These are phyloP conservation scores for Mimumesa dahlbomi DNA, from an alignment of 2,888 invertebrate genomes.

Conservation along the genomic window DNA sequence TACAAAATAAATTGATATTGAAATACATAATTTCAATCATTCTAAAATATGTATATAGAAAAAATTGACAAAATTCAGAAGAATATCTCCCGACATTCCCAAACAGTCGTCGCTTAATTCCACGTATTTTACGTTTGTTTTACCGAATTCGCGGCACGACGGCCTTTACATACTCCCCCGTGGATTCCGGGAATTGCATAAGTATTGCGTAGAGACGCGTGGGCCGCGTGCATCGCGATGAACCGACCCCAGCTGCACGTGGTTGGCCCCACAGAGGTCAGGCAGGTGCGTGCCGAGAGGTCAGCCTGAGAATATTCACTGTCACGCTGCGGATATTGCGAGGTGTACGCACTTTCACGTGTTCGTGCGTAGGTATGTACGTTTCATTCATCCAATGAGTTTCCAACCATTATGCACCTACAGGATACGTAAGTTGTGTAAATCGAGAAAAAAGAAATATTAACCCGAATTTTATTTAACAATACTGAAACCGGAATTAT, in stretches of 20 bases:
- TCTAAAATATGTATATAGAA: too few relatives aligned
- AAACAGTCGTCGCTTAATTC: constrained; percentile 8
- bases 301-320: constrained; percentile 69
- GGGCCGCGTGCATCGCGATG: constrained; percentile 62
- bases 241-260: constrained; percentile 57
- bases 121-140: constrained; percentile 41
- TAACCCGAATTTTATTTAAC: too few relatives aligned
- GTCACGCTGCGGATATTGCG: constrained; percentile 62
- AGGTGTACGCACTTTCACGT: constrained; percentile 60
- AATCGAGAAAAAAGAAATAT: too few relatives aligned
- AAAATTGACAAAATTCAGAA: background rate
- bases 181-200: constrained; percentile 67
- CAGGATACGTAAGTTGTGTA: too few relatives aligned
- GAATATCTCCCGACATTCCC: constrained; percentile 22
- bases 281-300: constrained; percentile 76
- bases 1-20: too few relatives aligned
- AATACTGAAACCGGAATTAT: too few relatives aligned
- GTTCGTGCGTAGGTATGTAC: constrained; percentile 2
- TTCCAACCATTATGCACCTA: background rate
- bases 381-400: background rate
- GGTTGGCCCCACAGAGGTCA: constrained; percentile 70
- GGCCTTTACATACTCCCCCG: constrained; percentile 46
- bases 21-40: too few relatives aligned
- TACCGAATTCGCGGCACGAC: constrained; percentile 19
- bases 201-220: constrained; percentile 67